Conservation (phyloP, 1,140 invertebrate genomes). For the Zaprionus vittiger region DNA sequence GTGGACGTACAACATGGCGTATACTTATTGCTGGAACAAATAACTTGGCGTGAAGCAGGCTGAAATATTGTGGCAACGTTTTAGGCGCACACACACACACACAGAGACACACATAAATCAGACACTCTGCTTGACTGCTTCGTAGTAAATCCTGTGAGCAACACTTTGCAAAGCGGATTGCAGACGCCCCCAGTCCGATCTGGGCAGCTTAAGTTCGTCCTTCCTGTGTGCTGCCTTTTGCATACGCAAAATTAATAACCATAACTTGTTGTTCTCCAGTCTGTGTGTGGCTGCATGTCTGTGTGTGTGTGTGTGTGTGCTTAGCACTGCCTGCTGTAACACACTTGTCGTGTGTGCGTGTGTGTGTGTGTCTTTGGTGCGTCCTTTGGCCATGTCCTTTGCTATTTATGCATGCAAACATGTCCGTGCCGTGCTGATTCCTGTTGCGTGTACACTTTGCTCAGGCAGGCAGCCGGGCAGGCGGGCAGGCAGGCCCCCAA, state of each 20-base stretch:
- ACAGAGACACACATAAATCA: constrained; percentile 65
- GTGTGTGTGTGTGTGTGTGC: constrained; percentile 7
- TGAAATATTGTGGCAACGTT: constrained; percentile 45
- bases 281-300: background rate
- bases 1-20: constrained; percentile 46
- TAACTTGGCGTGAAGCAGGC: constrained; percentile 43
- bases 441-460: constrained; percentile 71
- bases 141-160: constrained; percentile 73
- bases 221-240: constrained; percentile 63
- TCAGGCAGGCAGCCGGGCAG: constrained; percentile 32
- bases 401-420: constrained; percentile 82
- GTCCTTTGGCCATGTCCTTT: constrained; percentile 67
- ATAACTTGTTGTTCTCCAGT: constrained; percentile 67
- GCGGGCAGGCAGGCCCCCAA: background rate
- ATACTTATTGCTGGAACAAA: constrained; percentile 43
- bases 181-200: constrained; percentile 14
- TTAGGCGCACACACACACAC: constrained; percentile 12
- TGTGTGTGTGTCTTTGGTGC: constrained; percentile 26
- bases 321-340: constrained; percentile 6
- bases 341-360: background rate
- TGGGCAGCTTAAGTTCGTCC: constrained; percentile 60
- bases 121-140: constrained; percentile 62
- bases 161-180: constrained; percentile 76
- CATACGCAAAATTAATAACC: constrained; percentile 79
- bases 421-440: constrained; percentile 73